These are phyloP conservation scores for Dascillus cervinus DNA, from an alignment of 2,888 invertebrate genomes.

Conservation along the genomic window DNA sequence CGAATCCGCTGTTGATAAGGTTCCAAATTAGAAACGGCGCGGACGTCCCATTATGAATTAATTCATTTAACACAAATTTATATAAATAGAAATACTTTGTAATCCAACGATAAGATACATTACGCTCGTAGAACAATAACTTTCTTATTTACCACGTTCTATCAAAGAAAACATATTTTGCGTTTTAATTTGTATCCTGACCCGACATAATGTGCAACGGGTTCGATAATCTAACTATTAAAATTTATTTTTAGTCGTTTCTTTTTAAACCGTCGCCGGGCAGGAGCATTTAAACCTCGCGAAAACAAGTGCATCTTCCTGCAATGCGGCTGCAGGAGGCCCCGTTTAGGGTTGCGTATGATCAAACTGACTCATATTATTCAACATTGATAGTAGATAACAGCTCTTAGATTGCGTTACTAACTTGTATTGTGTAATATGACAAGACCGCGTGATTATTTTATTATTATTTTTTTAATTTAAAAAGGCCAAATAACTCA, in stretches of 20 bases:
- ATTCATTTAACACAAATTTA: no score
- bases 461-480: no score
- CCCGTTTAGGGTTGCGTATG: slow-evolving; percentile 18
- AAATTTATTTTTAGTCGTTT: slow-evolving; percentile 33
- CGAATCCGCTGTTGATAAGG: no score
- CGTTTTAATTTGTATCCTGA: background rate
- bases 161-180: slow-evolving; percentile 1
- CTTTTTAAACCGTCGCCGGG: slow-evolving; percentile 25
- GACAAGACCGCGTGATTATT: no score
- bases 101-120: slow-evolving; percentile 6
- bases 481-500: no score
- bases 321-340: slow-evolving; percentile 24
- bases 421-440: background rate
- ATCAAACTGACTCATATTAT: slow-evolving; percentile 5
- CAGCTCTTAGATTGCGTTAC: background rate
- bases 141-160: slow-evolving; percentile 4
- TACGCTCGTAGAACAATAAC: slow-evolving; percentile 4
- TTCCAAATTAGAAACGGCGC: no score
- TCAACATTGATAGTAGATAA: background rate
- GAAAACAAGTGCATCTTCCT: slow-evolving; percentile 38
- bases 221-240: slow-evolving; percentile 14
- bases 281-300: slow-evolving; percentile 31
- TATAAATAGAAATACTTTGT: no score
- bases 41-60: no score
- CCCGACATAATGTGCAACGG: slow-evolving; percentile 7